Evolutionary conservation across 2,113 vertebrate species (phyloP).

Genomic region (Chloroceryle aenea): DNA sequence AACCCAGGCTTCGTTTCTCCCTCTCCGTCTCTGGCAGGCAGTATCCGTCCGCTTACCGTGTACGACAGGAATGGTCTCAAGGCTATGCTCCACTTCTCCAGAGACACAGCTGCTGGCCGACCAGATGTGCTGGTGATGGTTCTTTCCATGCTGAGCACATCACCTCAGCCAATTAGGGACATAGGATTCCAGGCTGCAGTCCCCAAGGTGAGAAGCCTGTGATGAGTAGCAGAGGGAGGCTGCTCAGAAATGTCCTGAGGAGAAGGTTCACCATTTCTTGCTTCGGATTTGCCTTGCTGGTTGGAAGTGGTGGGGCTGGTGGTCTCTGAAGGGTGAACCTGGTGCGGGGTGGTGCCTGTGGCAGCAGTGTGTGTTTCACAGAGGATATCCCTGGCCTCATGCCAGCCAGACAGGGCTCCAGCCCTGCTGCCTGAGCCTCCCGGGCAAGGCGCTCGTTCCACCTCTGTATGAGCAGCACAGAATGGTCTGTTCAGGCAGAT

Average conservation of each 20-base stretch:
- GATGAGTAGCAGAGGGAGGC: background rate
- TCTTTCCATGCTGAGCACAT: slow-evolving; percentile 87
- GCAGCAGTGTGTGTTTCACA: background rate
- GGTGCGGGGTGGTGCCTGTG: background rate
- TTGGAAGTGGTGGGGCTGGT: background rate
- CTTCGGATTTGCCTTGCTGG: background rate
- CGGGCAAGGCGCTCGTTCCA: background rate
- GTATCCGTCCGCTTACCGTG: slow-evolving; percentile 78
- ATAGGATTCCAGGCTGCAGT: slow-evolving; percentile 86
- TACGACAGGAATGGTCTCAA: slow-evolving; percentile 81
- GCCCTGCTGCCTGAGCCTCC: background rate
- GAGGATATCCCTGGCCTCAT: background rate
- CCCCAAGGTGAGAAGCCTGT: slow-evolving; percentile 81
- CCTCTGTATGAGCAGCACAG: background rate
- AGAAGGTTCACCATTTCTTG: background rate
- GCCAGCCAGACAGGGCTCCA: background rate
- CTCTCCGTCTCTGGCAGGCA: slow-evolving; percentile 68
- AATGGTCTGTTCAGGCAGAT: background rate
- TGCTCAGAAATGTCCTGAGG: background rate
- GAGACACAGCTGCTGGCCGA: slow-evolving; percentile 65
- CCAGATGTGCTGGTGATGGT: slow-evolving; percentile 82
- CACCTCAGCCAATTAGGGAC: slow-evolving; percentile 77
- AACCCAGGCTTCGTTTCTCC: background rate
- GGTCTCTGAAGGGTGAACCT: background rate
- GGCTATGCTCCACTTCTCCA: slow-evolving; percentile 86